Conservation (phyloP, 2,888 invertebrate genomes). For the Agrotis exclamationis region DNA sequence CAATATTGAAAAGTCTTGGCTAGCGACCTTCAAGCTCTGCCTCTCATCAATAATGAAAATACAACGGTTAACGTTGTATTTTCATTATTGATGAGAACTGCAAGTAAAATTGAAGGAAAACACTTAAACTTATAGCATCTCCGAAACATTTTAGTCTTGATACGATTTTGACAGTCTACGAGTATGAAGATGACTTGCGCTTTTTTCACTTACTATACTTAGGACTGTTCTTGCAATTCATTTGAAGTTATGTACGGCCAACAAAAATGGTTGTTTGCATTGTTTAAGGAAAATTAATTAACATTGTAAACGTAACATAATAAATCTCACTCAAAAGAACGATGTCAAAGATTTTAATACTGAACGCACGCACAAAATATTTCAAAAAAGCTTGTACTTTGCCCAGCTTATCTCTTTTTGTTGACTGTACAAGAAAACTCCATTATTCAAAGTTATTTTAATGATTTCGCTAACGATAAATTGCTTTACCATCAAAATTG, state of each 20-base stretch:
- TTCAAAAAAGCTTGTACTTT: slow-evolving; percentile 21
- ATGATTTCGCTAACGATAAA: slow-evolving; percentile 54
- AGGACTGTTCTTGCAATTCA: neutral
- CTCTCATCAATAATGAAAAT: too few species aligned
- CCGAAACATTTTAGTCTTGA: neutral
- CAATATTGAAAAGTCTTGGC: neutral
- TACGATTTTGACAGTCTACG: slow-evolving; percentile 3
- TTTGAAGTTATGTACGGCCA: neutral
- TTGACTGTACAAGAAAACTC: slow-evolving; percentile 50
- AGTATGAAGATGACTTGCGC: neutral
- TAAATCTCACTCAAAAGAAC: slow-evolving; percentile 2
- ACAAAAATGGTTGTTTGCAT: neutral
- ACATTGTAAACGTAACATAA: neutral
- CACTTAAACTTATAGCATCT: neutral
- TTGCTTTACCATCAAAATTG: slow-evolving; percentile 57
- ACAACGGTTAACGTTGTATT: neutral
- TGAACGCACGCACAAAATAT: slow-evolving; percentile 7
- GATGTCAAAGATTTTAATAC: neutral
- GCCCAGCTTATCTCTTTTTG: slow-evolving; percentile 35
- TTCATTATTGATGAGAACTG: neutral
- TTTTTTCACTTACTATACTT: neutral
- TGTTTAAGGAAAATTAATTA: neutral
- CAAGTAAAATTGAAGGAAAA: slow-evolving; percentile 1
- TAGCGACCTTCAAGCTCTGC: too few species aligned
- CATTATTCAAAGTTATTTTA: slow-evolving; percentile 60